These are phyloP conservation scores for Diplolepis rosae DNA, from an alignment of 2,888 invertebrate genomes.

Conservation along the genomic window DNA sequence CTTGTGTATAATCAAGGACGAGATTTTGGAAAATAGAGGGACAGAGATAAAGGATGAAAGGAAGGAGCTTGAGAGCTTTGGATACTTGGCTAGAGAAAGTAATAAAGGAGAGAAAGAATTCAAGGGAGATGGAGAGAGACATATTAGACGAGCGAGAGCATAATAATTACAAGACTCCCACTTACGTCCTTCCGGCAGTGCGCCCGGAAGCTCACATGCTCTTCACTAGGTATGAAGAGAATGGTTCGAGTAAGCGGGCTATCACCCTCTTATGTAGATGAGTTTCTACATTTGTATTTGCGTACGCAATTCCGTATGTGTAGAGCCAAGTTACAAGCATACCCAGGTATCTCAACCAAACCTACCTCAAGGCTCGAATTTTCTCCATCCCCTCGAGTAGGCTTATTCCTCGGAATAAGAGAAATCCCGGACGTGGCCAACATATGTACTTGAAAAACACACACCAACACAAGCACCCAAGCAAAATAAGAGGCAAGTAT, in stretches of 20 bases:
- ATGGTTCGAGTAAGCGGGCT: slow-evolving; percentile 34
- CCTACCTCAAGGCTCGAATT: slow-evolving; percentile 62
- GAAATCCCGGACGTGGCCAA: slow-evolving; percentile 52
- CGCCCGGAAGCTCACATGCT: slow-evolving; percentile 51
- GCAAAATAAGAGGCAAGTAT: slow-evolving; percentile 44
- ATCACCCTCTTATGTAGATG: slow-evolving; percentile 10
- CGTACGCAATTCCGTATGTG: slow-evolving; percentile 13
- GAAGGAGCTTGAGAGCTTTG: neutral
- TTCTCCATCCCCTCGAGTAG: slow-evolving; percentile 54
- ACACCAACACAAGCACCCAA: slow-evolving; percentile 36
- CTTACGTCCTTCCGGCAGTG: slow-evolving; percentile 51
- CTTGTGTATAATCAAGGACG: slow-evolving; percentile 26
- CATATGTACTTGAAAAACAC: slow-evolving; percentile 25
- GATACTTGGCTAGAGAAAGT: slow-evolving; percentile 12
- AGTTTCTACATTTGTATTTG: slow-evolving; percentile 15
- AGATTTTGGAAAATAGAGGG: slow-evolving; percentile 23
- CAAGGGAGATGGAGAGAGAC: slow-evolving; percentile 40
- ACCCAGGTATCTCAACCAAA: slow-evolving; percentile 1
- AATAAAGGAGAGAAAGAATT: slow-evolving; percentile 34
- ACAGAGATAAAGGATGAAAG: slow-evolving; percentile 18
- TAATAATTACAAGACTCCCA: slow-evolving; percentile 53
- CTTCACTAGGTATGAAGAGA: slow-evolving; percentile 34
- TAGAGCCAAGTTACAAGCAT: neutral
- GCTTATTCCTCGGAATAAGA: slow-evolving; percentile 65
- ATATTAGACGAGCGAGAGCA: slow-evolving; percentile 55